These are phyloP conservation scores for Umimayanthus chanpuru DNA, from an alignment of 92 coral and sea anemone genomes.

Conservation along the genomic window DNA sequence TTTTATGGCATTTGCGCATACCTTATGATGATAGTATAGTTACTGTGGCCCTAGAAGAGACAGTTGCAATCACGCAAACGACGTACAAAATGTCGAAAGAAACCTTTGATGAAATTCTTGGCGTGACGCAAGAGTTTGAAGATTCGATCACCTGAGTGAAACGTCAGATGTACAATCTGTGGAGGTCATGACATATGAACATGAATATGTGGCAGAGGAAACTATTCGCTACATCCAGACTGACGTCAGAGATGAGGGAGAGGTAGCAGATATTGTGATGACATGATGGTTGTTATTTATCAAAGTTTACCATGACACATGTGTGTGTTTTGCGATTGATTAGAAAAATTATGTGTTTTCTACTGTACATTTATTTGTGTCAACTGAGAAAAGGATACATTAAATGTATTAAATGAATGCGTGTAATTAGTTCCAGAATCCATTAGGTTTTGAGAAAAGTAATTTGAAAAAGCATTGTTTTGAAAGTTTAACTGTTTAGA, in stretches of 20 bases:
- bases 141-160: constrained; percentile 39
- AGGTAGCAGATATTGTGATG: constrained; percentile 34
- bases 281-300: constrained; percentile 27
- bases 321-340: constrained; percentile 23
- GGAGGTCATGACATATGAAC: constrained; percentile 24
- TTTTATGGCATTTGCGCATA: constrained; percentile 49
- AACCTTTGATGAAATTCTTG: constrained; percentile 30
- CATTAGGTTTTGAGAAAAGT: constrained; percentile 22
- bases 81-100: constrained; percentile 24
- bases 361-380: constrained; percentile 25
- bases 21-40: constrained; percentile 39
- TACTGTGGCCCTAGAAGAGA: constrained; percentile 46
- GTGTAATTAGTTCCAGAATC: constrained; percentile 35
- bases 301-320: constrained; percentile 24
- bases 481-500: constrained; percentile 27
- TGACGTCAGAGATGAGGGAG: constrained; percentile 33
- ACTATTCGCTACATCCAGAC: constrained; percentile 20
- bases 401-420: background rate
- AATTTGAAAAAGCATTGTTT: constrained; percentile 27
- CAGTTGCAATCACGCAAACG: constrained; percentile 25
- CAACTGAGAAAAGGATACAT: constrained; percentile 21
- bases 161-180: constrained; percentile 28
- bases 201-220: constrained; percentile 32
- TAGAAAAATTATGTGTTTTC: constrained; percentile 23
- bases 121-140: constrained; percentile 41